Evolutionary conservation across 2,113 vertebrate genomes (phyloP).

Genomic region (Gymnobelideus leadbeateri): DNA sequence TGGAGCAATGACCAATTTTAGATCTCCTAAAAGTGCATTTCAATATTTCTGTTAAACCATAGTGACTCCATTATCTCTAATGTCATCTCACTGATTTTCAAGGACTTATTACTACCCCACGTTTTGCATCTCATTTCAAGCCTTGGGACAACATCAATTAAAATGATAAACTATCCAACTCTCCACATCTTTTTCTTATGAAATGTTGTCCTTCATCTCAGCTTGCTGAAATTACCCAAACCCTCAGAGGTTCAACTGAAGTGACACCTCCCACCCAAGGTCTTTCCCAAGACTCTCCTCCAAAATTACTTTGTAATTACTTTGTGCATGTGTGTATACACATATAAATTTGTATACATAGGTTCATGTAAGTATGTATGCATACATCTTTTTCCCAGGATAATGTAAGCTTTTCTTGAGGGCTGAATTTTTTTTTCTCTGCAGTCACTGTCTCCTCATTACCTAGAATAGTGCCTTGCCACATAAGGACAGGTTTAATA

Average conservation of each 20-base stretch:
- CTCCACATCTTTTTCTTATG: background rate
- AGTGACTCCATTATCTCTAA: background rate
- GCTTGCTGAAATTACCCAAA: background rate
- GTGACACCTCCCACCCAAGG: background rate
- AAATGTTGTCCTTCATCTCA: background rate
- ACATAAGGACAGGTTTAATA: background rate
- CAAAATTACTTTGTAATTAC: background rate
- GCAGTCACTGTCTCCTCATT: background rate
- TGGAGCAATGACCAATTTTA: background rate
- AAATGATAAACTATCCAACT: background rate
- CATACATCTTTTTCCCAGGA: background rate
- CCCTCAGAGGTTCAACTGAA: background rate
- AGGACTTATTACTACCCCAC: background rate
- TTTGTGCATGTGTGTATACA: background rate
- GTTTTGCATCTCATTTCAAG: background rate
- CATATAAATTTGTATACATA: background rate
- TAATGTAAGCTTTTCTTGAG: background rate
- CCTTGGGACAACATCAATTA: background rate
- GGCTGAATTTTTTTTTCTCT: background rate
- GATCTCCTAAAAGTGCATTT: background rate
- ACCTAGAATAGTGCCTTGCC: background rate
- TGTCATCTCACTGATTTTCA: background rate
- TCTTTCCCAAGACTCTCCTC: background rate
- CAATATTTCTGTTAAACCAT: background rate
- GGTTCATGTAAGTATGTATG: too few relatives aligned